A percentile compares a stretch with the other conserved stretches of the same genome.
Evolutionary conservation across 35 echinoderm and acorn worm genomes (phyloP).

Genomic region (Apostichopus japonicus): DNA sequence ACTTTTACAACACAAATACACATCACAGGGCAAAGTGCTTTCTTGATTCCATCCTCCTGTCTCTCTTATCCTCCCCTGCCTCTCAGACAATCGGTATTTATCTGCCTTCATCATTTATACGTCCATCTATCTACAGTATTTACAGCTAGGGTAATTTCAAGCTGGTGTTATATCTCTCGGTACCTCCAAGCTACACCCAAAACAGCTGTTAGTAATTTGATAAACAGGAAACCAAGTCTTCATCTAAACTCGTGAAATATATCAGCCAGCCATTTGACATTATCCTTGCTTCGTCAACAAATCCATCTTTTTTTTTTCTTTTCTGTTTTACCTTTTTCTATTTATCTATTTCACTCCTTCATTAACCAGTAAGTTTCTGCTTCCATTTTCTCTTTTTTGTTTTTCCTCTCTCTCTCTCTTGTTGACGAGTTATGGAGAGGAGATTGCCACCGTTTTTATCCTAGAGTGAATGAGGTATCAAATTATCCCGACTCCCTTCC

Average conservation of each 20-base stretch:
- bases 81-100: background rate
- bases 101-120: background rate
- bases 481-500: conserved; percentile 11
- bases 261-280: background rate
- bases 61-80: background rate
- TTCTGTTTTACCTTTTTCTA: background rate
- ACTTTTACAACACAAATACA: no score
- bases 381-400: no score
- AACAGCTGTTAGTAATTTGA: conserved; percentile 10
- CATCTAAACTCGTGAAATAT: background rate
- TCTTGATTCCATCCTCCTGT: background rate
- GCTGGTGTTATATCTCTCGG: background rate
- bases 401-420: no score
- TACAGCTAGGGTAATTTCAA: background rate
- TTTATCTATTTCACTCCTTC: no score
- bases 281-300: background rate
- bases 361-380: no score
- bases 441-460: background rate
- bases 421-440: background rate
- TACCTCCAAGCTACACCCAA: background rate
- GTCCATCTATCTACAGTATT: background rate
- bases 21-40: no score
- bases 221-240: conserved; percentile 1
- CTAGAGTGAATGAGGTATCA: conserved; percentile 29
- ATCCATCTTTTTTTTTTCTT: background rate